phyloP scores from a whole-genome alignment of 2,888 invertebrate genomes.

The Phasia obesa region DNA sequence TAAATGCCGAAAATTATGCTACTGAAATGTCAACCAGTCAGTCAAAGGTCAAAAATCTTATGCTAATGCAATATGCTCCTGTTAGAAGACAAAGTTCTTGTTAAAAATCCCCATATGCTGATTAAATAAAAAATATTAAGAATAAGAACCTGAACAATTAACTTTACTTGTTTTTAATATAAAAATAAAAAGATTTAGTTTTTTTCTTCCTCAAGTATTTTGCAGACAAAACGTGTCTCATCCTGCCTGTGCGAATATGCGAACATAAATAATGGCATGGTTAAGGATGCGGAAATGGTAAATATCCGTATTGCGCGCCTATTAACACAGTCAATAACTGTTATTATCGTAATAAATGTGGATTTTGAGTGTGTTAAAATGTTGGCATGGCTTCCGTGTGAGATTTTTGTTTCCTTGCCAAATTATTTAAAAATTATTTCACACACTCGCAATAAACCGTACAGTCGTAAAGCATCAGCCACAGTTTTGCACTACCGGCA shows the following conservation, averaged over 20 bases:
- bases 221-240: background rate
- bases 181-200: too few relatives aligned
- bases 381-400: background rate
- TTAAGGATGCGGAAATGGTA: slow-evolving; percentile 75
- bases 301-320: slow-evolving; percentile 75
- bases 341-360: slow-evolving; percentile 18
- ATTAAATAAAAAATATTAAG: too few relatives aligned
- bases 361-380: slow-evolving; percentile 2
- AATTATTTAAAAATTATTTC: slow-evolving; percentile 26
- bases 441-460: background rate
- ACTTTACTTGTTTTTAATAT: too few relatives aligned
- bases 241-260: background rate
- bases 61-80: too few relatives aligned
- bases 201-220: too few relatives aligned
- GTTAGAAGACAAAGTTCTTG: too few relatives aligned
- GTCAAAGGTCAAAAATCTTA: too few relatives aligned
- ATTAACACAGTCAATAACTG: slow-evolving; percentile 25
- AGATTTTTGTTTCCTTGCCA: slow-evolving; percentile 37
- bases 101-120: too few relatives aligned
- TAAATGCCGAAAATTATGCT: too few relatives aligned
- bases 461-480: background rate
- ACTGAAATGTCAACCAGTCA: too few relatives aligned
- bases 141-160: too few relatives aligned
- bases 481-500: background rate
- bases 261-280: slow-evolving; percentile 15